Base-by-base conservation (phyloP, 2,113 vertebrate species). In the Apeltes quadracus region DNA sequence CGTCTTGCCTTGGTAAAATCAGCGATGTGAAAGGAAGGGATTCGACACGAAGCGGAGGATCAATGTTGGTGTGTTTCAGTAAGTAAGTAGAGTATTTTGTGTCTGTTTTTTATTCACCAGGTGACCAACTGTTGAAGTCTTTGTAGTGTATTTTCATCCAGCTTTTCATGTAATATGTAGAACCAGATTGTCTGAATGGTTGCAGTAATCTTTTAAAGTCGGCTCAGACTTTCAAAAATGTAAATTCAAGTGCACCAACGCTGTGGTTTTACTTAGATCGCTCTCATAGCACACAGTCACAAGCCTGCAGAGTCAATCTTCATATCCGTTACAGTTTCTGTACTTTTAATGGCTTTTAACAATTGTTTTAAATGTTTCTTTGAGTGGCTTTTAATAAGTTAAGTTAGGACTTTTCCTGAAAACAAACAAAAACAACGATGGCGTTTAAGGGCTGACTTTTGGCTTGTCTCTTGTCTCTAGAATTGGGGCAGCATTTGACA, bases 1-100 rank as follows among this genome's bases (percentile, higher is more conserved):
- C 15, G 61, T 61, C 57, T 57, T 70, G 53, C 29, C 56, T 38
- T 43, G 63, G 59, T 80, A 0, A 36, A 82, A 76, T 68, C 15
- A 76, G n/a, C 22, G 2, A 29, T 0, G 7, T 29, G 63, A 70
- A 56, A 56, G 8, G 11, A 22, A 13, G 25, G 36, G 20, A 73
- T 76, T 72, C 54, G 2, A 46, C 54, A 51, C 32, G 55, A 72
- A 69, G 72, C 3, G 0, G 43, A 7, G 12, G 46, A 69, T 83
- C 67, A 66, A 8, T 32, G 54, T 65, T 29, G 2, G 32, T 29
- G 61, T 32, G 3, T 55, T 46, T 38, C 36, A 55, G 10, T n/a
- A n/a, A n/a, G n/a, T n/a, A n/a, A n/a, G n/a, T n/a, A n/a, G n/a
- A n/a, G n/a, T n/a, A n/a, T n/a, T n/a, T n/a, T n/a, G n/a, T n/a